Percentiles rank a stretch among this genome's conserved stretches.
phyloP scores from a whole-genome alignment of 2,113 vertebrate species.

The Lepus europaeus region DNA sequence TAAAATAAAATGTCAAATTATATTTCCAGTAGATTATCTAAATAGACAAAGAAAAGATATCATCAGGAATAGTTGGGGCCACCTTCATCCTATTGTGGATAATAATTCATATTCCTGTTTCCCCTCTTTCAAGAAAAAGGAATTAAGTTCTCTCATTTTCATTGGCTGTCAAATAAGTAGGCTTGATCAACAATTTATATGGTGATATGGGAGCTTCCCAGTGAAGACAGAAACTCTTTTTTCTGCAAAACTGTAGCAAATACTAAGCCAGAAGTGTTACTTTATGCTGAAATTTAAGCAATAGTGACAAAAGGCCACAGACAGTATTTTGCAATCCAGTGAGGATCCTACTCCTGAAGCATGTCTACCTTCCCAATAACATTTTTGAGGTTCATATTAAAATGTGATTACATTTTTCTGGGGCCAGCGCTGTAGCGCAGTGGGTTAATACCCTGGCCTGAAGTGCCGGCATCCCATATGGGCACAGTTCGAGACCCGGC shows the following conservation, averaged over 20 bases:
- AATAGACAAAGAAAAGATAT: constrained; percentile 1
- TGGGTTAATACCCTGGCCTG: too few species aligned
- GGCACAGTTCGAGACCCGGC: too few species aligned
- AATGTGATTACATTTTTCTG: background rate
- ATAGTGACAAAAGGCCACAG: background rate
- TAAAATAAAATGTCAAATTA: constrained; percentile 46
- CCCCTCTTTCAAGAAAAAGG: background rate
- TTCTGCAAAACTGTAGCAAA: background rate
- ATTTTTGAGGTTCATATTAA: background rate
- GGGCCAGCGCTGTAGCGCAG: too few species aligned
- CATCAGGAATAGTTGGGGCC: background rate
- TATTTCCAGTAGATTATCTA: constrained; percentile 62
- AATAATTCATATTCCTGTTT: background rate
- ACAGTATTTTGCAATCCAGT: background rate
- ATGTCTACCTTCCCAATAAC: background rate
- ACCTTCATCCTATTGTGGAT: background rate
- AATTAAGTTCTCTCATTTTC: background rate
- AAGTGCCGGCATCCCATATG: too few species aligned
- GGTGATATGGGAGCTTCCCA: rapidly evolving
- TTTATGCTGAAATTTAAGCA: background rate
- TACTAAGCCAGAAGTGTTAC: background rate
- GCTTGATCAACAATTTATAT: background rate
- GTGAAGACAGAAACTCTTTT: background rate
- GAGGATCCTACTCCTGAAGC: background rate
- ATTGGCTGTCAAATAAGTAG: background rate